A percentile compares a stretch with the other conserved stretches of the same genome.
phyloP scores from a whole-genome alignment of 2,797 vertebrate genomes.

The Hafferia zeledoni region DNA sequence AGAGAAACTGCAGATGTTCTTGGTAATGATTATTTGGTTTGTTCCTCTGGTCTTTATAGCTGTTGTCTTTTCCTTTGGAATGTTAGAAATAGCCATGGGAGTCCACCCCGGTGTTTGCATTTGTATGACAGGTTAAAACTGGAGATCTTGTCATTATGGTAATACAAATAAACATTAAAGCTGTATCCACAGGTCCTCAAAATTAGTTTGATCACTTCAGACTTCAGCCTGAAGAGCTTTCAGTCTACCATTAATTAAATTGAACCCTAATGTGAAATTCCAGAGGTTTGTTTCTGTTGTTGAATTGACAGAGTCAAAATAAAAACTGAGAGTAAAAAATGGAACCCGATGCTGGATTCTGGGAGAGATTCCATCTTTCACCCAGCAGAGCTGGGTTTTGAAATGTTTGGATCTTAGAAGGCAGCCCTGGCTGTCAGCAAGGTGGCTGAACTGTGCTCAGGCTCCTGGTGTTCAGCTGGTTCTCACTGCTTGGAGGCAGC shows the following conservation, averaged over 20 bases:
- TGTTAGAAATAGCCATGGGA: background rate
- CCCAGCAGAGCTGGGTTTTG: background rate
- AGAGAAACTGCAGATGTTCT: background rate
- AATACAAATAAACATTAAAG: background rate
- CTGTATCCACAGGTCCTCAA: background rate
- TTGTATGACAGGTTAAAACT: background rate
- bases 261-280: background rate
- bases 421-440: background rate
- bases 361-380: background rate
- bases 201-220: background rate
- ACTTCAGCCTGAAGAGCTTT: background rate
- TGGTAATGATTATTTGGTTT: background rate
- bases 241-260: background rate
- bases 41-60: background rate
- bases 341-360: background rate
- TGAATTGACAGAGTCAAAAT: background rate
- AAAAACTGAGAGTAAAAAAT: background rate
- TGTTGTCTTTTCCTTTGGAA: background rate
- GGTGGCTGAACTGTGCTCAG: background rate
- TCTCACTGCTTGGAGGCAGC: background rate
- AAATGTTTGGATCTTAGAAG: background rate
- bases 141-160: background rate
- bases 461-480: background rate
- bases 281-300: background rate
- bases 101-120: background rate